phyloP scores from a whole-genome alignment of 1,140 invertebrate species.

The Zaprionus africanus region DNA sequence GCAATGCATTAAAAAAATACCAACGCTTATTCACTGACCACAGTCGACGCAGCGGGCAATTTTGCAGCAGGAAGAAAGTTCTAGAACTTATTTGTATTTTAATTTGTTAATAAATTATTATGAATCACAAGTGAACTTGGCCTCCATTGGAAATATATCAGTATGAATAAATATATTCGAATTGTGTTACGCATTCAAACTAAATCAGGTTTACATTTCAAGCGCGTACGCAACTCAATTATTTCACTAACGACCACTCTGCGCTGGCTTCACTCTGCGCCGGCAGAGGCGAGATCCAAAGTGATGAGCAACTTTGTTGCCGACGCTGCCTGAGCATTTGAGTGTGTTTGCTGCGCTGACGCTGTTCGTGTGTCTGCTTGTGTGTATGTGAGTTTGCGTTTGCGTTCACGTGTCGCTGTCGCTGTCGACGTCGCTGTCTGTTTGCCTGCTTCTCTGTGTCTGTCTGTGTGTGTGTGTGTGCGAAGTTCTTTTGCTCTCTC shows the following conservation, averaged over 20 bases:
- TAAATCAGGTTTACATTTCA: background rate
- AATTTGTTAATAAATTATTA: too few species aligned
- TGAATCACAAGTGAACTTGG: too few species aligned
- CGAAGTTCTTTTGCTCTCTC: slow-evolving; percentile 63
- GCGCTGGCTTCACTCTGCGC: slow-evolving; percentile 24
- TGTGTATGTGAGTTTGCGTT: slow-evolving; percentile 42
- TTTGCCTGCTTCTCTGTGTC: background rate
- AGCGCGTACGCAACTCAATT: background rate
- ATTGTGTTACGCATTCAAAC: too few species aligned
- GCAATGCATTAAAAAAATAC: slow-evolving; percentile 53
- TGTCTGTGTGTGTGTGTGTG: slow-evolving; percentile 44
- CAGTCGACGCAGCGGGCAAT: slow-evolving; percentile 12
- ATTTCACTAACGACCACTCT: slow-evolving; percentile 35
- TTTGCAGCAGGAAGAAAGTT: background rate
- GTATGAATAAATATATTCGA: too few species aligned
- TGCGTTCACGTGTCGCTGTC: slow-evolving; percentile 47
- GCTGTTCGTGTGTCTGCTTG: slow-evolving; percentile 18
- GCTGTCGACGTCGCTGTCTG: slow-evolving; percentile 10
- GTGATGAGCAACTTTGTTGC: slow-evolving; percentile 66
- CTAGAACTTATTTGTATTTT: background rate
- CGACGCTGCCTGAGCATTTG: slow-evolving; percentile 52
- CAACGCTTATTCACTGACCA: slow-evolving; percentile 54
- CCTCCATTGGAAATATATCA: too few species aligned
- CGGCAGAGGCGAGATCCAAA: slow-evolving; percentile 59
- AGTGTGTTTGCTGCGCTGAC: slow-evolving; percentile 57